These are phyloP conservation scores for Acanthoscelides obtectus DNA, from an alignment of 2,888 invertebrate genomes.

Conservation along the genomic window DNA sequence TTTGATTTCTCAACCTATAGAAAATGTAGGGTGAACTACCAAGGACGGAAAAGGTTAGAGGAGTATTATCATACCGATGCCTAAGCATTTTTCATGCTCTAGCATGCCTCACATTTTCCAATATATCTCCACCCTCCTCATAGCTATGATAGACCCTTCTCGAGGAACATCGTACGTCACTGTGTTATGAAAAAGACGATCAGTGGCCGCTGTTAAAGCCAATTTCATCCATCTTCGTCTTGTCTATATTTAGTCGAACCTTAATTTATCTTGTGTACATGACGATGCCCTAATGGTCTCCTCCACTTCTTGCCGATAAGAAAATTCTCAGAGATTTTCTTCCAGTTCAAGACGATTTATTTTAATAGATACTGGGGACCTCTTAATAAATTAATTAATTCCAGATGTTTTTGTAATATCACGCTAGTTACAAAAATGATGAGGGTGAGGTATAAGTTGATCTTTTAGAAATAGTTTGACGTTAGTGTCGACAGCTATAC, in stretches of 20 bases:
- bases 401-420: not conserved
- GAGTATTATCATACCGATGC: no score
- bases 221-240: conserved; percentile 39
- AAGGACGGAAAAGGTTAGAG: no score
- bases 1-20: no score
- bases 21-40: no score
- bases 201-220: not conserved
- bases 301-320: conserved; percentile 4
- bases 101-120: no score
- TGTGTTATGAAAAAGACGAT: not conserved
- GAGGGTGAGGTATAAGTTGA: no score
- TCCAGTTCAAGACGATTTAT: not conserved
- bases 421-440: no score
- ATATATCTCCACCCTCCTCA: not conserved
- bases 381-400: not conserved
- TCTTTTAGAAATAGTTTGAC: no score
- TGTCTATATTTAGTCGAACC: conserved; percentile 37
- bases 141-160: not conserved
- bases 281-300: conserved; percentile 31
- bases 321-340: not conserved
- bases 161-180: not conserved
- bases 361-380: not conserved
- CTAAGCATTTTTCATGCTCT: no score
- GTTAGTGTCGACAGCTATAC: no score
- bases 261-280: conserved; percentile 42